A percentile compares a stretch with the other conserved stretches of the same genome.
Conservation (phyloP, 2,113 vertebrate species). For the Salvator merianae region DNA sequence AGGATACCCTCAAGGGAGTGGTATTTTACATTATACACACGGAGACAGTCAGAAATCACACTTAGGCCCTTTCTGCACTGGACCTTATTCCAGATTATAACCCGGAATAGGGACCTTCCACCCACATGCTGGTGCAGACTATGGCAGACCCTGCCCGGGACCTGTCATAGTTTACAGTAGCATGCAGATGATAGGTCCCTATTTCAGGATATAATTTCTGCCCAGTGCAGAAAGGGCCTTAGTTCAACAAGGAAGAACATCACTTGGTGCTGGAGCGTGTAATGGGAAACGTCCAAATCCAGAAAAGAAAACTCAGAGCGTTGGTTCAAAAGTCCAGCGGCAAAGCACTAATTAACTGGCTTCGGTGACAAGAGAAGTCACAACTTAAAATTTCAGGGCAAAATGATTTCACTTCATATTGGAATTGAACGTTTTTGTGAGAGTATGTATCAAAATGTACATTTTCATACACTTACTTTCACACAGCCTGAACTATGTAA, state of each 20-base stretch:
- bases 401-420: slow-evolving; percentile 63
- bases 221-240: no score
- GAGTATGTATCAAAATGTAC: slow-evolving; percentile 50
- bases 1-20: slow-evolving; percentile 77
- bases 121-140: no score
- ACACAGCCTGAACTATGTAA: slow-evolving; percentile 68
- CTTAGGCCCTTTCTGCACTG: no score
- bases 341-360: slow-evolving; percentile 76
- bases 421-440: slow-evolving; percentile 55
- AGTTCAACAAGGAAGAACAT: slow-evolving; percentile 75
- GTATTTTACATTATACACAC: slow-evolving; percentile 76
- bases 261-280: slow-evolving; percentile 64
- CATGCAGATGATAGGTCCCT: no score
- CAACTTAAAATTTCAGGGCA: slow-evolving; percentile 60
- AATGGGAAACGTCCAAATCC: slow-evolving; percentile 78
- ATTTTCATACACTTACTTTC: slow-evolving; percentile 76
- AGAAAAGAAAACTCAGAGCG: slow-evolving; percentile 75
- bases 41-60: slow-evolving; percentile 77
- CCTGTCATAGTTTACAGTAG: no score
- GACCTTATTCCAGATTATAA: no score
- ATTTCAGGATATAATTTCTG: no score
- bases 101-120: no score
- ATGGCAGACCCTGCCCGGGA: no score
- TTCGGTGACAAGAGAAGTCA: slow-evolving; percentile 32
- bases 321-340: slow-evolving; percentile 79